These are phyloP conservation scores for Protobothrops flavoviridis DNA, from an alignment of 2,113 vertebrate species.

Conservation along the genomic window DNA sequence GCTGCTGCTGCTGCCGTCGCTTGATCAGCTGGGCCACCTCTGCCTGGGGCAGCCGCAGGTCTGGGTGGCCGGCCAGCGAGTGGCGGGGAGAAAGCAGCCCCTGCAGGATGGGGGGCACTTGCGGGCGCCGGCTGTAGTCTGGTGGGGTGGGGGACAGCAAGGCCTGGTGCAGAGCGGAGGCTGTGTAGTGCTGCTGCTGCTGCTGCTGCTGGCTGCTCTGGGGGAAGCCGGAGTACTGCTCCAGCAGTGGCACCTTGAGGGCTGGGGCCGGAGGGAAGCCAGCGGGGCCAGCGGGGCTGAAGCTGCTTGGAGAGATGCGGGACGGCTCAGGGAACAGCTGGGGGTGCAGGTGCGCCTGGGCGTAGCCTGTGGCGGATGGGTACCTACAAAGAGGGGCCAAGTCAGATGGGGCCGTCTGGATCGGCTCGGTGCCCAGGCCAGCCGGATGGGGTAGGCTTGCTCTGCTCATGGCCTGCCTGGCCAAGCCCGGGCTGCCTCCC, in stretches of 20 bases:
- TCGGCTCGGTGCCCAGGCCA: too few relatives aligned
- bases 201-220: slow-evolving; percentile 68
- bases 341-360: slow-evolving; percentile 89
- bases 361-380: slow-evolving; percentile 81
- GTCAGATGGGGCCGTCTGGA: neutral
- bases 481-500: fast-evolving
- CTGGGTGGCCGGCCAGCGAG: slow-evolving; percentile 90
- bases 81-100: slow-evolving; percentile 96
- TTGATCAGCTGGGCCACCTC: slow-evolving; percentile 92
- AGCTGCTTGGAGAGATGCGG: slow-evolving; percentile 73
- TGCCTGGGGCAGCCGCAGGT: slow-evolving; percentile 85
- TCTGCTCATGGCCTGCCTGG: neutral
- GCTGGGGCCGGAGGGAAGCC: slow-evolving; percentile 74
- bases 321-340: slow-evolving; percentile 71
- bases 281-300: slow-evolving; percentile 81
- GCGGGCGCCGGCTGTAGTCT: slow-evolving; percentile 88
- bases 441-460: neutral
- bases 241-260: slow-evolving; percentile 87
- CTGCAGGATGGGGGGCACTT: slow-evolving; percentile 93
- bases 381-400: slow-evolving; percentile 76
- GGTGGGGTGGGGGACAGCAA: slow-evolving; percentile 92
- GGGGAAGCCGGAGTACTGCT: slow-evolving; percentile 80
- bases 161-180: slow-evolving; percentile 94
- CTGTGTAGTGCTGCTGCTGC: slow-evolving; percentile 73
- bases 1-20: slow-evolving; percentile 79